phyloP scores from a whole-genome alignment of 2,888 invertebrate species.

The Tromatobia lineatoria region DNA sequence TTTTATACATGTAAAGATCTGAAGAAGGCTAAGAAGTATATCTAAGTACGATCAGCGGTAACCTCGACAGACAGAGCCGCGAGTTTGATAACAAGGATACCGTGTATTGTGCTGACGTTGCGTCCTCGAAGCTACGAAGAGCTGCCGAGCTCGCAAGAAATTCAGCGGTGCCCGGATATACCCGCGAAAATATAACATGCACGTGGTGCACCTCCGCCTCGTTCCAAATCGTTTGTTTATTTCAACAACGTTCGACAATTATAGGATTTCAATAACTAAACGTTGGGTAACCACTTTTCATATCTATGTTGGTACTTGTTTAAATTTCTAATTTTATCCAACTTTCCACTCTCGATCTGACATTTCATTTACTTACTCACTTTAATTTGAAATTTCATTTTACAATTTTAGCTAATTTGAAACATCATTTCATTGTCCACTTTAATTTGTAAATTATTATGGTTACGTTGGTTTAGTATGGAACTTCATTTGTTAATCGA shows the following conservation, averaged over 20 bases:
- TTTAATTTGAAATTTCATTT: not conserved
- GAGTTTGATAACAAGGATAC: conserved; percentile 81
- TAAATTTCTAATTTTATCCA: too few species aligned
- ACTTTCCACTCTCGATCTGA: too few species aligned
- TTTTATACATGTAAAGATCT: not conserved
- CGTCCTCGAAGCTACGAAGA: conserved; percentile 74
- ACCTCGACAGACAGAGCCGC: conserved; percentile 73
- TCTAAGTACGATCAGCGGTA: conserved; percentile 60
- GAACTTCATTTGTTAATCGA: not conserved
- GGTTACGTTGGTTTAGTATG: not conserved
- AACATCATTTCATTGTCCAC: not conserved
- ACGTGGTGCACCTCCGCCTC: conserved; percentile 3
- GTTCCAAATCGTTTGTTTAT: conserved; percentile 7
- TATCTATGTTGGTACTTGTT: not conserved
- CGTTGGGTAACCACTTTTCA: not conserved
- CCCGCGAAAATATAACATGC: conserved; percentile 27
- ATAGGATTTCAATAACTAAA: not conserved
- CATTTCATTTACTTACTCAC: not conserved
- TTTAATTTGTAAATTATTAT: too few species aligned
- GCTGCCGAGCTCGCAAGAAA: conserved; percentile 48
- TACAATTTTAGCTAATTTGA: not conserved
- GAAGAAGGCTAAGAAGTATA: not conserved
- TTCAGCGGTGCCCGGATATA: conserved; percentile 30
- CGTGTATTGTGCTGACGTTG: conserved; percentile 79
- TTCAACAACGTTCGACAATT: not conserved